A percentile compares a stretch with the other conserved stretches of the same genome.
Conservation (phyloP, 2,888 invertebrate genomes). For the Lycocerus yunnanus region DNA sequence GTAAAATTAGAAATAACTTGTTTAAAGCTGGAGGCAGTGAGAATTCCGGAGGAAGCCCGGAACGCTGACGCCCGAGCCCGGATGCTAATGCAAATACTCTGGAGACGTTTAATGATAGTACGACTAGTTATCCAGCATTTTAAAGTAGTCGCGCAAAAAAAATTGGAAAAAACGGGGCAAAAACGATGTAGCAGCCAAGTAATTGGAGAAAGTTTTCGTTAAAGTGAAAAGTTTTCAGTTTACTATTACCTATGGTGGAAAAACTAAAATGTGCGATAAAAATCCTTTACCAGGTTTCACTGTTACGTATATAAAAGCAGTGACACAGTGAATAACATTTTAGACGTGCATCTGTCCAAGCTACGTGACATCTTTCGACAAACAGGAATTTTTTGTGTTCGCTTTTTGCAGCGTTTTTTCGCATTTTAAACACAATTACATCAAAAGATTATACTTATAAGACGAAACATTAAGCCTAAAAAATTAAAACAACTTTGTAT, state of each 20-base stretch:
- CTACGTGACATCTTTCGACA: slow-evolving; percentile 18
- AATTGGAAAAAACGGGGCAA: neutral
- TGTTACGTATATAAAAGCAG: slow-evolving; percentile 9
- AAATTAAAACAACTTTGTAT: neutral
- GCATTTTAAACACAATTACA: slow-evolving; percentile 2
- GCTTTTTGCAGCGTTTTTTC: neutral
- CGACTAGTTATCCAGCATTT: slow-evolving; percentile 52
- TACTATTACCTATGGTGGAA: slow-evolving; percentile 8
- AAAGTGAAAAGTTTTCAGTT: slow-evolving; percentile 2
- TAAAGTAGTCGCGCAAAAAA: slow-evolving; percentile 31
- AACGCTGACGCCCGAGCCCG: slow-evolving; percentile 38
- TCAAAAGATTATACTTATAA: neutral
- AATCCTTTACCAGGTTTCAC: slow-evolving; percentile 13
- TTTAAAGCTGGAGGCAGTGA: slow-evolving; percentile 44
- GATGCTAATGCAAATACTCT: slow-evolving; percentile 52
- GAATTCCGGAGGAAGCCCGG: slow-evolving; percentile 43
- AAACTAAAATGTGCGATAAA: slow-evolving; percentile 1
- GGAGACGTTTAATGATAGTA: slow-evolving; percentile 54
- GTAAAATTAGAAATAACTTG: slow-evolving; percentile 47
- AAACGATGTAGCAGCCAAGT: neutral
- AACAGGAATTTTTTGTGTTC: slow-evolving; percentile 11
- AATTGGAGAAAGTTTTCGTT: neutral
- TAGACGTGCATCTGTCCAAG: slow-evolving; percentile 20
- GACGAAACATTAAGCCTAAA: neutral
- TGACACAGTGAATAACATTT: slow-evolving; percentile 15